Base-by-base conservation (phyloP, 2,888 invertebrate species). In the Xestia xanthographa region DNA sequence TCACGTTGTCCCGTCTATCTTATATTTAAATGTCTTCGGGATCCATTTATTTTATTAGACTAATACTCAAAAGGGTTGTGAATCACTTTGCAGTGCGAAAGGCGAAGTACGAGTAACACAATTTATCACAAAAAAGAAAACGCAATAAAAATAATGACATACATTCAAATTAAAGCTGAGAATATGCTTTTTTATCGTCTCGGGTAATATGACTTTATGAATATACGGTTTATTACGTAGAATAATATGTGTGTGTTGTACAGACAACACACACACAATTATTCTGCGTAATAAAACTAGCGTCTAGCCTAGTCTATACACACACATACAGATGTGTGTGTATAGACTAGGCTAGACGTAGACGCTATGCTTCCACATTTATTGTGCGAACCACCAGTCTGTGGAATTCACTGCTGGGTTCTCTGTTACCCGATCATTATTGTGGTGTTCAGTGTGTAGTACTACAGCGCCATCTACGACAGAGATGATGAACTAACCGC, bases 121-220 rank as follows among this genome's bases (percentile, higher is more conserved):
- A 84, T 82, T 79, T 78, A 72, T 86, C 65, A 72, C 69, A 43
- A 53, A 65, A 74, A 77, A 72, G 38, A 72, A 56, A 77, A 67
- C 65, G 73, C 50, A 71, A 71, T 68, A 83, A 84, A 87, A 78
- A 79, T 77, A 83, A 83, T 72, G 79, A 84, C 78, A 76, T 81
- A 87, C 79, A 79, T 83, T 79, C 79, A 85, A 85, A 86, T 86
- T 85, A 87, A 77, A 80, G 77, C 79, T 60, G 60, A 68, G 72
- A 77, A 74, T 83, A 79, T 71, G 68, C 77, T 77, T 84, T 84
- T 81, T 80, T 84, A 84, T 79, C 74, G 72, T 79, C 69, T 68
- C 69, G 65, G 65, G 70, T 80, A 65, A 82, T 82, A 79, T 60
- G 71, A 43, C 75, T 82, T 81, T 82, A 83, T 77, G 80, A 82